These are phyloP conservation scores for Hyposoter dolosus DNA, from an alignment of 2,888 invertebrate species.

Conservation along the genomic window DNA sequence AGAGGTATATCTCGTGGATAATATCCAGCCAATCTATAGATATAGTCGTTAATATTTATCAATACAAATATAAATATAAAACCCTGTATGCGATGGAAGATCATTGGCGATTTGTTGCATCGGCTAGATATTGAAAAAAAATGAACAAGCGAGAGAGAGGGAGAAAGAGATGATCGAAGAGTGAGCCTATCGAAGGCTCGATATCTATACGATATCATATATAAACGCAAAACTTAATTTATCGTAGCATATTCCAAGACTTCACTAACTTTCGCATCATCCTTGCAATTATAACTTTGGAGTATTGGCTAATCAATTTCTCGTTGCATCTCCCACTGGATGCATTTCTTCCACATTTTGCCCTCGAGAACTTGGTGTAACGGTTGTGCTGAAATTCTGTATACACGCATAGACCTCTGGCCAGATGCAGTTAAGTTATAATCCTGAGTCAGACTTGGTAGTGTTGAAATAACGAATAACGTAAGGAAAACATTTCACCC, in stretches of 20 bases:
- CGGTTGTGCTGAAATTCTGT: conserved; percentile 33
- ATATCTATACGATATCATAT: conserved; percentile 35
- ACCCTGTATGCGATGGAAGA: conserved; percentile 39
- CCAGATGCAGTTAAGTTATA: conserved; percentile 36
- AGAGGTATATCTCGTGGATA: conserved; percentile 52
- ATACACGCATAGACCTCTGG: neutral
- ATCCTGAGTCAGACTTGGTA: conserved; percentile 29
- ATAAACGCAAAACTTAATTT: conserved; percentile 56
- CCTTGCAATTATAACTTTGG: conserved; percentile 57
- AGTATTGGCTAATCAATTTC: conserved; percentile 57
- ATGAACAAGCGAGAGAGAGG: conserved; percentile 2
- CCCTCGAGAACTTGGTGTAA: conserved; percentile 49
- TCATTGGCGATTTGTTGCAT: conserved; percentile 57
- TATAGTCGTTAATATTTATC: conserved; percentile 28
- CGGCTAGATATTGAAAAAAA: conserved; percentile 31
- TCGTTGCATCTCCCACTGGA: conserved; percentile 15
- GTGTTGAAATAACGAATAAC: conserved; percentile 43
- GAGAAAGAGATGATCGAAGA: neutral
- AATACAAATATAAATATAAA: conserved; percentile 35
- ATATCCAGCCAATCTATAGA: conserved; percentile 18
- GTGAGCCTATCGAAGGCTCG: conserved; percentile 24
- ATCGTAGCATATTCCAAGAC: conserved; percentile 55
- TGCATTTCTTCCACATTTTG: conserved; percentile 39
- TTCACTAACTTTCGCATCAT: conserved; percentile 45
- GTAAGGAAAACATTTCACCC: conserved; percentile 35